Base-by-base conservation (phyloP, 2,888 invertebrate genomes). In the Cryptocheilus praepositus region DNA sequence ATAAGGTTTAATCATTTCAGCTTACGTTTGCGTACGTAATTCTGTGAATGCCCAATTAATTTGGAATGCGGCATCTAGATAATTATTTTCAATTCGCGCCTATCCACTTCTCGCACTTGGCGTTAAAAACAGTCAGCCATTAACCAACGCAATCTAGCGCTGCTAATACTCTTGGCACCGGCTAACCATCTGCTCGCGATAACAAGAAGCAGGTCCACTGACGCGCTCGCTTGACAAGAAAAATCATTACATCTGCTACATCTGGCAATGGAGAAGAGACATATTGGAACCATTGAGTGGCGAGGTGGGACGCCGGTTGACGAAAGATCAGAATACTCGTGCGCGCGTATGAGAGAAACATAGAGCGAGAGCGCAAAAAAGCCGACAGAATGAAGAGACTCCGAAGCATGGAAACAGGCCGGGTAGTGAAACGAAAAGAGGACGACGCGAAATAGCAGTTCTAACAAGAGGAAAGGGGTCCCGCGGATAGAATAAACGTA, bases 161-260 rank as follows among this genome's bases (percentile, higher is more conserved):
- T 52, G 66, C 67, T 70, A 70, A 70, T 70, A 67, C 60, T 55
- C 13, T 15, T 15, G 54, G 51, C 45, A 36, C 64, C 64, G 63
- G 36, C 51, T 61, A 61, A 70, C 67, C 67, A 63, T 43, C 19
- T 28, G 49, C 16, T 64, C 36, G 55, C 59, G 68, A 71, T 71
- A 71, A 68, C 67, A 61, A 59, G 59, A 51, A 71, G 68, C 64
- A 68, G 52, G 61, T 43, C 62, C 61, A 64, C 61, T 49, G 61
- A 64, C 63, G 64, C 52, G 55, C 68, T 58, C 52, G 19, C 61
- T 68, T 71, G 68, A 68, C 59, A 46, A 51, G 71, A 71, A 71
- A 71, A 71, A 71, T 68, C 71, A 71, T 71, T 71, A 68, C 59
- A 58, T 71, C 61, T 58, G 36, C 28, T 22, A 53, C 54, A 55